A percentile compares a stretch with the other conserved stretches of the same genome.
Evolutionary conservation across 2,797 vertebrate genomes (phyloP).

Genomic region (Rhynchonycteris naso): DNA sequence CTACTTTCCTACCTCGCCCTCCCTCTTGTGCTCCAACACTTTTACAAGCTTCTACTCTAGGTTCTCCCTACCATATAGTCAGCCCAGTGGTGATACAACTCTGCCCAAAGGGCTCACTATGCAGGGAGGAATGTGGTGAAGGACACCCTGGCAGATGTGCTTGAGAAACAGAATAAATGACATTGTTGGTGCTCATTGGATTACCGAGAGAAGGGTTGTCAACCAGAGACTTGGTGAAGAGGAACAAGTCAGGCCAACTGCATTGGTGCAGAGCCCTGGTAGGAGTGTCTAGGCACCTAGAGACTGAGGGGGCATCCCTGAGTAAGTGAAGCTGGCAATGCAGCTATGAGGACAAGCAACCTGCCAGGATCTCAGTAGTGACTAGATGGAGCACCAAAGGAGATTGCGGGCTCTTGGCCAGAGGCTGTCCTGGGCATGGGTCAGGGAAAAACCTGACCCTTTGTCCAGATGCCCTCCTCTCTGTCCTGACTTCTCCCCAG

Average conservation of each 20-base stretch:
- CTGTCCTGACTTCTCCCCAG: neutral
- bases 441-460: neutral
- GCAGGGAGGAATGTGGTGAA: neutral
- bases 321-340: too few relatives aligned
- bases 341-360: too few relatives aligned
- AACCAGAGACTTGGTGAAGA: accelerated
- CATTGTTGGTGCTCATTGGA: too few relatives aligned
- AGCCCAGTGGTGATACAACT: too few relatives aligned
- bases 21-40: neutral
- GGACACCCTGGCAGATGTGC: neutral
- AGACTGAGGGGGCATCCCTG: accelerated
- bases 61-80: neutral
- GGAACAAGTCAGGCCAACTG: accelerated
- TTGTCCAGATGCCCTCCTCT: neutral
- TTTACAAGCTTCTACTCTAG: neutral
- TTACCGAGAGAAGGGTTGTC: accelerated
- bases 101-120: neutral
- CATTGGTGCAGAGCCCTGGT: too few relatives aligned
- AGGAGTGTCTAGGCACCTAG: accelerated
- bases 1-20: too few relatives aligned
- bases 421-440: accelerated
- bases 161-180: neutral
- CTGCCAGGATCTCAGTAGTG: neutral
- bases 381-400: too few relatives aligned
- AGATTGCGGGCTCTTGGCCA: accelerated